These are phyloP conservation scores for Chaetodon auriga DNA, from an alignment of 2,113 vertebrate genomes.

Conservation along the genomic window DNA sequence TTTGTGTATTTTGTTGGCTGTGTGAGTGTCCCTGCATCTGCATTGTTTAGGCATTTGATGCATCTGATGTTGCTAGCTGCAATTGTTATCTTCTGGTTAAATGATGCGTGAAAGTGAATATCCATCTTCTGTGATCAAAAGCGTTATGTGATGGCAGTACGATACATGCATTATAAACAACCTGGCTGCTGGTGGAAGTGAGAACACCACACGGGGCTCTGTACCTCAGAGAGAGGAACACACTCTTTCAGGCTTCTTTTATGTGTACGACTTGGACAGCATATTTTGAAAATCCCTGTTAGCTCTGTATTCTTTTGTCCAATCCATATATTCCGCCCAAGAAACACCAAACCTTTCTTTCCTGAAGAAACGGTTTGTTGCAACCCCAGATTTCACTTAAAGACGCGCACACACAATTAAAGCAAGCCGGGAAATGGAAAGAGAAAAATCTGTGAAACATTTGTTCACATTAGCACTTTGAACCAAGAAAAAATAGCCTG, in stretches of 20 bases:
- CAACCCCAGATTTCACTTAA: slow-evolving; percentile 12
- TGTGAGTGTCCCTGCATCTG: slow-evolving; percentile 40
- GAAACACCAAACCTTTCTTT: slow-evolving; percentile 3
- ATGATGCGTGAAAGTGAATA: slow-evolving; percentile 82
- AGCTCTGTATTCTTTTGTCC: slow-evolving; percentile 20
- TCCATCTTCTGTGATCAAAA: slow-evolving; percentile 79
- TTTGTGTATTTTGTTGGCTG: slow-evolving; percentile 22
- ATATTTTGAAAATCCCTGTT: slow-evolving; percentile 31
- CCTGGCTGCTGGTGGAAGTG: slow-evolving; percentile 44
- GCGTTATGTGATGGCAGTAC: slow-evolving; percentile 65
- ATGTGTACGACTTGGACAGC: neutral
- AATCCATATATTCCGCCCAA: slow-evolving; percentile 4
- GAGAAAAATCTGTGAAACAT: slow-evolving; percentile 46
- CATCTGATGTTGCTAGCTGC: slow-evolving; percentile 51
- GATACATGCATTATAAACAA: slow-evolving; percentile 73
- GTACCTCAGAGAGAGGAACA: slow-evolving; percentile 15
- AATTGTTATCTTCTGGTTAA: slow-evolving; percentile 79
- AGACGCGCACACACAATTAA: slow-evolving; percentile 32
- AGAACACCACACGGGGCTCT: slow-evolving; percentile 37
- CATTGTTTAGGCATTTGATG: slow-evolving; percentile 70
- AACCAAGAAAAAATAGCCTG: slow-evolving; percentile 56
- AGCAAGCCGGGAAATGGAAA: slow-evolving; percentile 36
- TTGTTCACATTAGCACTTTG: slow-evolving; percentile 61
- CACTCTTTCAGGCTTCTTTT: slow-evolving; percentile 25
- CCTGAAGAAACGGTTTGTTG: slow-evolving; percentile 14